Percentiles rank a stretch among this genome's conserved stretches.
phyloP scores from a whole-genome alignment of 2,797 vertebrate species.

The Bufotes viridis region DNA sequence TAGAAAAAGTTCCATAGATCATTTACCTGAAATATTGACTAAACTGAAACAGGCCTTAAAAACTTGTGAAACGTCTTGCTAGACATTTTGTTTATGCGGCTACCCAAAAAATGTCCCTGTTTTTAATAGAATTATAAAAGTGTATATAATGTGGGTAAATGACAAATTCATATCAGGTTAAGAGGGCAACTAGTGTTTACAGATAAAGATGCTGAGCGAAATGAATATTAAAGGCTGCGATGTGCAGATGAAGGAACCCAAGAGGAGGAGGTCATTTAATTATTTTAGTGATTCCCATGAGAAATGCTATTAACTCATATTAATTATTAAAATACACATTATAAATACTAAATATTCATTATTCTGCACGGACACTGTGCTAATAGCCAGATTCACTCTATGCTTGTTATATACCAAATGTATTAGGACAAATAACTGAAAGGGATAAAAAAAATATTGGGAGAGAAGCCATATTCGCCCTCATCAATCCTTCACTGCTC shows the following conservation, averaged over 20 bases:
- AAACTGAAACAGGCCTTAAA: neutral
- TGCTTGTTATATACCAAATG: neutral
- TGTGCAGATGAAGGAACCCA: neutral
- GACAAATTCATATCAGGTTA: neutral
- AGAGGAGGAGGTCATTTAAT: constrained; percentile 39
- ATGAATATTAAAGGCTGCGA: constrained; percentile 17
- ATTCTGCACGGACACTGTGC: constrained; percentile 22
- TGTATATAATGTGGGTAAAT: constrained; percentile 34
- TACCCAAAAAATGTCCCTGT: constrained; percentile 1
- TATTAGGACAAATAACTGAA: neutral
- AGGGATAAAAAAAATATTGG: too few relatives aligned
- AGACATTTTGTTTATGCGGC: neutral
- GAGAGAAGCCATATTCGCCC: too few relatives aligned
- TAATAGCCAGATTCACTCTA: constrained; percentile 27
- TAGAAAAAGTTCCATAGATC: neutral
- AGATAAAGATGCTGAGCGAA: neutral
- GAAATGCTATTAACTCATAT: constrained; percentile 55
- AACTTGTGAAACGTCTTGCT: neutral
- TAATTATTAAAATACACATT: constrained; percentile 59
- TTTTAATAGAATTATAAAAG: neutral
- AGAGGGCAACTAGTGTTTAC: constrained; percentile 12
- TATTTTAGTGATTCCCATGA: constrained; percentile 35
- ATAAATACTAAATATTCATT: constrained; percentile 48
- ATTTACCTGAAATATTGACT: neutral
- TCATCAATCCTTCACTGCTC: too few relatives aligned